Conservation (phyloP, 2,888 invertebrate genomes). For the Heliconius aoede region DNA sequence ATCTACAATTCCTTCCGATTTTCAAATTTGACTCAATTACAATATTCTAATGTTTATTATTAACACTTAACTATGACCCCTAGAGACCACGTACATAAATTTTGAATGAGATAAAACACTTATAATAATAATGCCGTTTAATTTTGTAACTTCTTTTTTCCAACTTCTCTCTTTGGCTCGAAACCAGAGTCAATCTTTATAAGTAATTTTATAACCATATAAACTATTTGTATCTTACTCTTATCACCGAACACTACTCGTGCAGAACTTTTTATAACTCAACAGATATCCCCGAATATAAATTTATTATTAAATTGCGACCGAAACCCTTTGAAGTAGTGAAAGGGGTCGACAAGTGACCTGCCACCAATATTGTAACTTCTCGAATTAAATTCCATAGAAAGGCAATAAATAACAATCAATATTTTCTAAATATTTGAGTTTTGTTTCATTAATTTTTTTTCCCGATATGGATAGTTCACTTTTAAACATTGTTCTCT, state of each 20-base stretch:
- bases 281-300: constrained; percentile 51
- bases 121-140: neutral
- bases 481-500: neutral
- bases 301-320: constrained; percentile 67
- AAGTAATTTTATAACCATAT: neutral
- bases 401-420: constrained; percentile 52
- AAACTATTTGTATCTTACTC: constrained; percentile 9
- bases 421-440: constrained; percentile 48
- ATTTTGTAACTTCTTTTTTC: neutral
- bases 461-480: constrained; percentile 15
- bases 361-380: constrained; percentile 67
- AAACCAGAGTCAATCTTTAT: neutral
- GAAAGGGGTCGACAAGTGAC: constrained; percentile 65
- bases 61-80: neutral
- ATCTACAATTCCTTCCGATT: too few relatives aligned
- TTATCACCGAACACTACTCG: constrained; percentile 20
- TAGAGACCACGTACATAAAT: too few relatives aligned
- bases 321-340: constrained; percentile 67
- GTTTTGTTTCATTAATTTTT: constrained; percentile 41
- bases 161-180: neutral
- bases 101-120: neutral
- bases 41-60: too few relatives aligned
- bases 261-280: constrained; percentile 34
- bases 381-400: constrained; percentile 69
- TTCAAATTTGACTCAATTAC: neutral